Percentiles rank a stretch among this genome's conserved stretches.
phyloP scores from a whole-genome alignment of 2,797 vertebrate species.

The Rhinophrynus dorsalis region DNA sequence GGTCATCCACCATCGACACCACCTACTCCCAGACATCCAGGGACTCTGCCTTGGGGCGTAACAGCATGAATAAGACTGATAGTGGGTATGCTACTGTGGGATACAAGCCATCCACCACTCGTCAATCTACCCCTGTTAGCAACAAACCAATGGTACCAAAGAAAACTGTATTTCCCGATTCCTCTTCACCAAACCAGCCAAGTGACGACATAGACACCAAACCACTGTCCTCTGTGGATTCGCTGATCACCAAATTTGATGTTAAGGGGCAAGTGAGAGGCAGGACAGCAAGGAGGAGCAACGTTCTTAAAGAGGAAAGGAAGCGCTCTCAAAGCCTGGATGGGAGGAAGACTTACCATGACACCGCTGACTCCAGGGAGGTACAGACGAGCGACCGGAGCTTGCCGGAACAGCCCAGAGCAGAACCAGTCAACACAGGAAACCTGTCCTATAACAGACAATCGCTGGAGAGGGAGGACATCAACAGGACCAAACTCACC shows the following conservation, averaged over 20 bases:
- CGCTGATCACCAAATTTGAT: slow-evolving; percentile 81
- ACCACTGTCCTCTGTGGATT: slow-evolving; percentile 78
- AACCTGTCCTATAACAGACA: slow-evolving; percentile 38
- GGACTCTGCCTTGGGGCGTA: slow-evolving; percentile 15
- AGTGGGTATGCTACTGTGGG: slow-evolving; percentile 35
- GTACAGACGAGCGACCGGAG: not conserved
- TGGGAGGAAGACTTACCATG: slow-evolving; percentile 23
- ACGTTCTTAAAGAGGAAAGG: slow-evolving; percentile 62
- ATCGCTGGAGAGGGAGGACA: accelerated
- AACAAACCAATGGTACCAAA: accelerated
- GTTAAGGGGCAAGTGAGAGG: slow-evolving; percentile 60
- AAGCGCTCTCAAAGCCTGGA: slow-evolving; percentile 84
- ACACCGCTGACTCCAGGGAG: not conserved
- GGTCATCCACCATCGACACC: not conserved
- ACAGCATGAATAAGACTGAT: slow-evolving; percentile 40
- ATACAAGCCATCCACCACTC: slow-evolving; percentile 58
- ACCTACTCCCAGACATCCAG: not conserved
- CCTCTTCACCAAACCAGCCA: accelerated
- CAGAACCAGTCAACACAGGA: slow-evolving; percentile 30
- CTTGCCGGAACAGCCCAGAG: not conserved
- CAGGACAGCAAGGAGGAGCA: slow-evolving; percentile 55
- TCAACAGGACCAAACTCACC: slow-evolving; percentile 48
- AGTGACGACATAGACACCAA: slow-evolving; percentile 73
- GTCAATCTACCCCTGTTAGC: slow-evolving; percentile 28
- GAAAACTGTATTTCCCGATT: not conserved